Conservation (phyloP, 2,797 vertebrate genomes). For the Propithecus deckenii region DNA sequence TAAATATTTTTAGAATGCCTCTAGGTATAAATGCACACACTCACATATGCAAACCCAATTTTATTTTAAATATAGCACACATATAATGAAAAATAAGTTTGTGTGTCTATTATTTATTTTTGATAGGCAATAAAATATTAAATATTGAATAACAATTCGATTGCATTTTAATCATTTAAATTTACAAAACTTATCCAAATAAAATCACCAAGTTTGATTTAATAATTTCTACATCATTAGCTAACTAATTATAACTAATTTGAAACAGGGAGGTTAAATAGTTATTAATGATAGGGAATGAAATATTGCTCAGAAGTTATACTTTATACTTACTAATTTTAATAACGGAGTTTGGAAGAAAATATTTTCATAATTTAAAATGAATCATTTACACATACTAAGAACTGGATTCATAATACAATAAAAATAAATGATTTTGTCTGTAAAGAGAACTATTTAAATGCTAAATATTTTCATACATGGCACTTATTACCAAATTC, state of each 20-base stretch:
- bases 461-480: neutral
- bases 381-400: neutral
- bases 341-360: constrained; percentile 64
- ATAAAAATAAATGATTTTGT: neutral
- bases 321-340: constrained; percentile 75
- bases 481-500: neutral
- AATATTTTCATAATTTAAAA: constrained; percentile 73
- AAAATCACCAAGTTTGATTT: constrained; percentile 72
- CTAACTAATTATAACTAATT: constrained; percentile 80
- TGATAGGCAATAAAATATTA: constrained; percentile 63
- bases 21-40: neutral
- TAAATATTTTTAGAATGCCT: neutral
- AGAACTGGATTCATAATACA: neutral
- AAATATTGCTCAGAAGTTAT: constrained; percentile 74
- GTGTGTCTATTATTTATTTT: constrained; percentile 31
- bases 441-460: neutral
- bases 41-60: neutral
- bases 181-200: constrained; percentile 61
- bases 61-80: neutral
- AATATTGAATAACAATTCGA: constrained; percentile 68
- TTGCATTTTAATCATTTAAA: constrained; percentile 69
- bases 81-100: constrained; percentile 34
- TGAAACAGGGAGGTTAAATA: constrained; percentile 76
- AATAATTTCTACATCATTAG: constrained; percentile 80
- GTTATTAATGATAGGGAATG: constrained; percentile 80